Evolutionary conservation across 2,113 vertebrate genomes (phyloP), one percentile per base, ranked within the genome.

Genomic region (Menura novaehollandiae): DNA sequence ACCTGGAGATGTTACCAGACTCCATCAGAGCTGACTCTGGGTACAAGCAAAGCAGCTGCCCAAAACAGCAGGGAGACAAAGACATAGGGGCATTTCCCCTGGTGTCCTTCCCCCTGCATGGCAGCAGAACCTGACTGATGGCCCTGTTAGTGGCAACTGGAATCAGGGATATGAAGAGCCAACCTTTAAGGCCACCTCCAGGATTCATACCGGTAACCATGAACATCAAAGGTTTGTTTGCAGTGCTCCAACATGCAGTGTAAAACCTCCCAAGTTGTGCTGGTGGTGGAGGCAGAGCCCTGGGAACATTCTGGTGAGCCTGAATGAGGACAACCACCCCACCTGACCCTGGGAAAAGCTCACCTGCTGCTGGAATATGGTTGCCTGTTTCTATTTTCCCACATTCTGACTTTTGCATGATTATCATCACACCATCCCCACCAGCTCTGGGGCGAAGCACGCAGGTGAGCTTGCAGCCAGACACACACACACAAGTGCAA

Each of bases 161-260:
- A 51, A 30, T 39, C 43, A 88, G 56, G 41, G 9, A 24, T 6
- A 2, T 11, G 8, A 71, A 63, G 33, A 7, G 3, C 3, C 44
- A 11, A 3, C 43, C 23, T 77, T 60, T 2, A 4, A 86, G 73
- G 32, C 18, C 60, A 43, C 13, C 39, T 74, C 51, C 30, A 49
- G 30, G 30, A 55, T 14, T 71, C 1, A 0, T 17, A 30, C 7
- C 5, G 7, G 28, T 32, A 64, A 32, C 18, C 41, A 39, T 18
- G 46, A 52, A 44, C 15, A 56, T 13, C 19, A 37, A 41, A 68
- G 6, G 5, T 18, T 46, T 13, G 15, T 59, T 56, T 72, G 33
- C 32, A 19, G 19, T 17, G 28, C 8, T 88, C 27, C 41, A 59
- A 4, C 10, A 2, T 6, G 12, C 26, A 44, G 11, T 0, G 7